Evolutionary conservation across 2,113 vertebrate genomes (phyloP).

Genomic region (Brienomyrus longianalis): DNA sequence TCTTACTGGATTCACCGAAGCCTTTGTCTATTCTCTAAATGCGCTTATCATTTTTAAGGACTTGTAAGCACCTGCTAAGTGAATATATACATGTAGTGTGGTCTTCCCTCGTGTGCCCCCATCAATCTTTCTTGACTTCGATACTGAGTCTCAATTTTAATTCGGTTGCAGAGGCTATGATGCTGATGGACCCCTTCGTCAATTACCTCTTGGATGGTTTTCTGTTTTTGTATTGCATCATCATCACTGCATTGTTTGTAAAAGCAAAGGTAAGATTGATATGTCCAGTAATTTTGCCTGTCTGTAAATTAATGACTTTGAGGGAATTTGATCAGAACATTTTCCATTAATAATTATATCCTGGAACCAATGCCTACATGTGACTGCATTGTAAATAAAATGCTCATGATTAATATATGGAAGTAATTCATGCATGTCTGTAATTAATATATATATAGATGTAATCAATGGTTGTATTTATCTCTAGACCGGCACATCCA

Average conservation of each 20-base stretch:
- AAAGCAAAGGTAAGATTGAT: background rate
- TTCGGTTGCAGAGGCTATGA: background rate
- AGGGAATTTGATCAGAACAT: background rate
- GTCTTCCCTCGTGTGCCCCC: background rate
- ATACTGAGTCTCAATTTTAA: background rate
- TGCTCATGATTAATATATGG: background rate
- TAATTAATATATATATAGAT: background rate
- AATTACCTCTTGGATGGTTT: background rate
- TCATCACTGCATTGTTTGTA: background rate
- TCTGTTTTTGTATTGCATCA: background rate
- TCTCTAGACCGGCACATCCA: background rate
- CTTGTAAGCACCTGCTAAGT: background rate
- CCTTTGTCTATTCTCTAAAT: background rate
- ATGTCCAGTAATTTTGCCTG: background rate
- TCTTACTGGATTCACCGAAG: background rate
- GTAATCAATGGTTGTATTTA: background rate
- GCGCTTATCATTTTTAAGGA: background rate
- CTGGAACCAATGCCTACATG: background rate
- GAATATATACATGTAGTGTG: background rate
- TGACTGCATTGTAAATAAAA: background rate
- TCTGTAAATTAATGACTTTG: background rate
- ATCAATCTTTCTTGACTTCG: background rate
- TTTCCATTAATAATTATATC: background rate
- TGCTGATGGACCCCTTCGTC: rapidly evolving
- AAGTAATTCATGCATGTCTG: background rate